A percentile compares a stretch with the other conserved stretches of the same genome.
phyloP scores from a whole-genome alignment of 2,888 invertebrate species.

The Horisme vitalbata region DNA sequence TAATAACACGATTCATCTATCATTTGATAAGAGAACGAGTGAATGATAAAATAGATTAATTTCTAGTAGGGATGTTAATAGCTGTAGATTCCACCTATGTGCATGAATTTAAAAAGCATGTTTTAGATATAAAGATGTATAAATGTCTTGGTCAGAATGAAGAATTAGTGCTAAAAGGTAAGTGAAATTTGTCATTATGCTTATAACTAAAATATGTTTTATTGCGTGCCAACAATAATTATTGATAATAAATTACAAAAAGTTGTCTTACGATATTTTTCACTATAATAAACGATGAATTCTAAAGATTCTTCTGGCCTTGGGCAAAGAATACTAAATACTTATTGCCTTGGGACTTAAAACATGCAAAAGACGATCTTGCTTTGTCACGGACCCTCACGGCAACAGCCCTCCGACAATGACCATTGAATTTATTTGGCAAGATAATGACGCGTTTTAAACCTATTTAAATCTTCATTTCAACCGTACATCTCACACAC shows the following conservation, averaged over 20 bases:
- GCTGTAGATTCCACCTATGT: slow-evolving; percentile 2
- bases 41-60: no score
- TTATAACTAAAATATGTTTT: no score
- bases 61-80: no score
- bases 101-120: slow-evolving; percentile 21
- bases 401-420: slow-evolving; percentile 42
- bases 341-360: slow-evolving; percentile 62
- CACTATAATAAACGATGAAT: slow-evolving; percentile 31
- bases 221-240: no score
- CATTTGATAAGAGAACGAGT: no score
- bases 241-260: slow-evolving; percentile 9
- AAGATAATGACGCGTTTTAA: slow-evolving; percentile 49
- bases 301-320: slow-evolving; percentile 30
- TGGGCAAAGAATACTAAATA: slow-evolving; percentile 38
- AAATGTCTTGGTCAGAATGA: neutral
- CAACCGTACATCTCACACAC: slow-evolving; percentile 14
- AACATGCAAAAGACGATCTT: slow-evolving; percentile 45
- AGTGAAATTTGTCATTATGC: no score
- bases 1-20: no score
- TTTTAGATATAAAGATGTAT: slow-evolving; percentile 7
- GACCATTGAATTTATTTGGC: slow-evolving; percentile 41
- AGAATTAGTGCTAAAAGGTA: slow-evolving; percentile 4
- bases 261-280: slow-evolving; percentile 25
- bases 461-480: slow-evolving; percentile 38
- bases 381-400: slow-evolving; percentile 63